Percentiles rank a stretch among this genome's conserved stretches.
Conservation (phyloP, 2,888 invertebrate genomes). For the Globia sparganii region DNA sequence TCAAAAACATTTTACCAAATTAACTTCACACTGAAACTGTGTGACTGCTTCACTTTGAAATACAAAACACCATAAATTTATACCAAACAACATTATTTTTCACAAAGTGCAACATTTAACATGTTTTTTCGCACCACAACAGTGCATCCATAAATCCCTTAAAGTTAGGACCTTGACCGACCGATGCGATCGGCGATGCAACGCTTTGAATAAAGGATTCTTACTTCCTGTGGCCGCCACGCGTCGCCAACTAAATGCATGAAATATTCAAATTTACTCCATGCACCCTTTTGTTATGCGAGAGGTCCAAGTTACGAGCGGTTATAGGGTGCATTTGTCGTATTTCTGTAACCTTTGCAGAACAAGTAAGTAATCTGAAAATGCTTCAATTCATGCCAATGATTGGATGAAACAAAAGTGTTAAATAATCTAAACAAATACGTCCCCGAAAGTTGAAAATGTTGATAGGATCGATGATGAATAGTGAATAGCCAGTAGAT, state of each 20-base stretch:
- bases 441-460: neutral
- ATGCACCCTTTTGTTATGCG: slow-evolving; percentile 73
- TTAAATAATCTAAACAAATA: neutral
- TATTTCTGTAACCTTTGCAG: neutral
- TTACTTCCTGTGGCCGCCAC: slow-evolving; percentile 75
- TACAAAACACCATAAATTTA: slow-evolving; percentile 6
- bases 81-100: neutral
- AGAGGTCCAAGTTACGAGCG: slow-evolving; percentile 61
- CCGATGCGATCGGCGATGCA: slow-evolving; percentile 65
- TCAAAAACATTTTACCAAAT: neutral
- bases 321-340: neutral
- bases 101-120: slow-evolving; percentile 9
- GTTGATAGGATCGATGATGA: too few species aligned
- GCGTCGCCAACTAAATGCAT: slow-evolving; percentile 79
- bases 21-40: neutral
- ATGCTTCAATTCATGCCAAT: neutral
- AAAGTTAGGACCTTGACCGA: slow-evolving; percentile 79
- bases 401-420: neutral
- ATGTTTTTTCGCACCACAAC: slow-evolving; percentile 41
- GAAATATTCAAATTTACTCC: slow-evolving; percentile 82
- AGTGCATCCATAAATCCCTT: slow-evolving; percentile 69
- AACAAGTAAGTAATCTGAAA: neutral
- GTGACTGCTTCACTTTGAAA: too few species aligned
- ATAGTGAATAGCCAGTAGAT: neutral
- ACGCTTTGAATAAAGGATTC: slow-evolving; percentile 80